Percentiles rank a stretch among this genome's conserved stretches.
These are phyloP conservation scores for Pangasius larnaudii DNA, from an alignment of 2,797 vertebrate genomes.

Conservation along the genomic window DNA sequence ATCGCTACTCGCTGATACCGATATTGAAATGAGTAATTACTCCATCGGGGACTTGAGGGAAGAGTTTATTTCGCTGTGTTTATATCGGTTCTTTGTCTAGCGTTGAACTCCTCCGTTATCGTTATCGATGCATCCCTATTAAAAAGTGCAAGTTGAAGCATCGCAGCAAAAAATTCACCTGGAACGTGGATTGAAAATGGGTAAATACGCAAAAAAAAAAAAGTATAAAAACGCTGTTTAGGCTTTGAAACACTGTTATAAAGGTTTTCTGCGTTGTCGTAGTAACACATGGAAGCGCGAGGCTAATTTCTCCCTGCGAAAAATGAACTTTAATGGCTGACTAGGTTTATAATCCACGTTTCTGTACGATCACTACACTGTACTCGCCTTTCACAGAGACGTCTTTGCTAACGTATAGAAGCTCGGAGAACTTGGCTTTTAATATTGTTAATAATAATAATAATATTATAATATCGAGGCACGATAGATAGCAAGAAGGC, in stretches of 20 bases:
- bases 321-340: background rate
- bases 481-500: slow-evolving; percentile 70
- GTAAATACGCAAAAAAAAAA: background rate
- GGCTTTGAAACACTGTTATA: background rate
- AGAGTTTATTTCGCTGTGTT: background rate
- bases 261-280: background rate
- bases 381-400: background rate
- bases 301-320: background rate
- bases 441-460: slow-evolving; percentile 2
- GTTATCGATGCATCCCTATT: background rate
- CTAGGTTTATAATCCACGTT: background rate
- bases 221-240: background rate
- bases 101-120: background rate
- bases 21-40: background rate
- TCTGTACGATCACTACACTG: background rate
- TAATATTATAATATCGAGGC: slow-evolving; percentile 67
- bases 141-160: slow-evolving; percentile 69
- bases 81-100: background rate
- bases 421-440: slow-evolving; percentile 64
- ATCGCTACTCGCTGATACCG: background rate
- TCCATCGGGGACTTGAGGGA: background rate
- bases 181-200: background rate
- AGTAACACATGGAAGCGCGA: background rate
- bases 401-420: slow-evolving; percentile 45
- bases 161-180: slow-evolving; percentile 47